Conservation (phyloP, 2,888 invertebrate genomes). For the Cryptocephalus primarius region DNA sequence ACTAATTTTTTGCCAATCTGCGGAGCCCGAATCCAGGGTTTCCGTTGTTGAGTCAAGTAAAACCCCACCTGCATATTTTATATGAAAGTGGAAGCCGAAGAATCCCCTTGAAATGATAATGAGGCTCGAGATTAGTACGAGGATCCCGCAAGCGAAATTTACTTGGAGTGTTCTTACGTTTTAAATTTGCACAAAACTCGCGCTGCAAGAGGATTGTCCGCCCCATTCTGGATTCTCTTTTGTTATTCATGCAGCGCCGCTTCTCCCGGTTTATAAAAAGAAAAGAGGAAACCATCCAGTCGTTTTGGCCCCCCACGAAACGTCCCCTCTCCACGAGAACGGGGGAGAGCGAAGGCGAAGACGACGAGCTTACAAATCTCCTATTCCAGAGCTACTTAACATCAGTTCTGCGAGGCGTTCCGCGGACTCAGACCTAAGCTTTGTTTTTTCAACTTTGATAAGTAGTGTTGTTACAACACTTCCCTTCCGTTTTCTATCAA, state of each 20-base stretch:
- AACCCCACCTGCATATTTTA: conserved; percentile 4
- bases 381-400: not conserved
- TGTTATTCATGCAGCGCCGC: conserved; percentile 34
- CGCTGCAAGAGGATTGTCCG: conserved; percentile 24
- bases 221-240: conserved; percentile 18
- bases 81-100: conserved; percentile 2
- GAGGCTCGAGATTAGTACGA: conserved; percentile 16
- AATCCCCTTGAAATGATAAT: conserved; percentile 13
- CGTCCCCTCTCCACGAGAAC: not conserved
- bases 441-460: too few species aligned
- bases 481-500: too few species aligned
- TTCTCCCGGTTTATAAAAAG: conserved; percentile 13
- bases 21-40: too few species aligned
- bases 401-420: not conserved
- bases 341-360: not conserved
- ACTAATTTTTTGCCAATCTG: too few species aligned
- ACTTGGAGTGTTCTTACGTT: conserved; percentile 16
- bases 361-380: not conserved
- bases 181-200: conserved; percentile 27
- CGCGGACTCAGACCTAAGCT: not conserved
- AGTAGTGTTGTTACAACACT: too few species aligned
- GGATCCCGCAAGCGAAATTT: conserved; percentile 14
- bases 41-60: not conserved
- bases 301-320: not conserved
- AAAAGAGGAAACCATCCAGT: not conserved